Evolutionary conservation across 2,113 vertebrate genomes (phyloP), one percentile per base, ranked within the genome.

Genomic region (Camelus dromedarius): DNA sequence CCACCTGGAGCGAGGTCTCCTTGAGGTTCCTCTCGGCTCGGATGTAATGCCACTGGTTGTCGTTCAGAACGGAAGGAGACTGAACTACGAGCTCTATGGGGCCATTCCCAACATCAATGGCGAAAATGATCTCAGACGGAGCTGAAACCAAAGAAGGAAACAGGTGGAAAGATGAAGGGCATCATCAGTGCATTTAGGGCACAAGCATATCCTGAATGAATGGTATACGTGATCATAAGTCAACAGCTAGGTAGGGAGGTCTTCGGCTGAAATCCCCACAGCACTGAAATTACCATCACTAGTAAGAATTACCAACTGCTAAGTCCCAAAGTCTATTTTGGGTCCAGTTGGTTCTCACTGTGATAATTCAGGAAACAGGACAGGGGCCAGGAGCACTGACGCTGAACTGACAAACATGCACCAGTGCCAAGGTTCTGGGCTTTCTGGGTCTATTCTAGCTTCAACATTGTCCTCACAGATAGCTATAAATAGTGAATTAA

Each of bases 11-110:
- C 1, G 99, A 99, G 1, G 99, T 99, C 97, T 99, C 99, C 97
- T 99, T 99, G 96, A 99, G 99, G 91, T 99, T 99, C 48, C 99
- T 99, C 97, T 99, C 99, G 0, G 99, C 99, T 96, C 96, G 98
- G 38, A 99, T 81, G 0, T 99, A 99, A 98, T 99, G 99, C 99
- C 99, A 99, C 94, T 99, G 99, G 72, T 99, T 98, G 98, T 99
- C 99, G 84, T 99, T 99, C 97, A 99, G 98, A 11, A 98, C 96
- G 22, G 98, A 97, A 54, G 99, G 98, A 93, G 99, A 99, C 91
- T 99, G 99, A 7, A 99, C 98, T 0, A 98, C 98, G 66, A 99
- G 98, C 67, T 99, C 98, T 24, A 98, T 95, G 7, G 99, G 99
- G n/a, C 99, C 99, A 16, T 99, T 99, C 18, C 99, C 99, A 6